Percentiles rank a stretch among this genome's conserved stretches.
Conservation (phyloP, 2,113 vertebrate species). For the Falcunculus frontatus region DNA sequence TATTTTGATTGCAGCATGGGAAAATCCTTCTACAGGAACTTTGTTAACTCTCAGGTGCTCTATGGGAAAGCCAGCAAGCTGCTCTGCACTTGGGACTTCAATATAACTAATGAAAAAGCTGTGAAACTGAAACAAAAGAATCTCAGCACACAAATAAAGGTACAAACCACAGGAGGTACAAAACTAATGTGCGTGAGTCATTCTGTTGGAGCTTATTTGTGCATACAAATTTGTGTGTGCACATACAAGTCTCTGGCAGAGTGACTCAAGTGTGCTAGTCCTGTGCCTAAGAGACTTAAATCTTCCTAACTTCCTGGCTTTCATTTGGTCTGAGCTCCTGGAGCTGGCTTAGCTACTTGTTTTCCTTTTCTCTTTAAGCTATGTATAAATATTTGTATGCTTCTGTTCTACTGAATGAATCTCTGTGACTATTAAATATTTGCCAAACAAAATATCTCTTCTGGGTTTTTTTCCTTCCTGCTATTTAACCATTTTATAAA, state of each 20-base stretch:
- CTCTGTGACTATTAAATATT: neutral
- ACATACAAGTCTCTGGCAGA: neutral
- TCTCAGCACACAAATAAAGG: constrained; percentile 87
- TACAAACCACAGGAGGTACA: constrained; percentile 33
- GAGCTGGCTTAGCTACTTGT: neutral
- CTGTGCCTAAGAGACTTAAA: neutral
- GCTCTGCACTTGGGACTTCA: constrained; percentile 93
- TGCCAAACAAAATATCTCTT: neutral
- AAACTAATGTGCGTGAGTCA: fast-evolving
- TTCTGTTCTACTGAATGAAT: neutral
- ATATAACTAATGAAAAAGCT: constrained; percentile 81
- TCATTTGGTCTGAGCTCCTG: neutral
- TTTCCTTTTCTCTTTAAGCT: neutral
- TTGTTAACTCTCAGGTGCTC: constrained; percentile 60
- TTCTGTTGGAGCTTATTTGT: neutral
- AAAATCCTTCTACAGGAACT: constrained; percentile 83
- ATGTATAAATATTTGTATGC: neutral
- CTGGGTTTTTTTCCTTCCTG: neutral
- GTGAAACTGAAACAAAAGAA: constrained; percentile 87
- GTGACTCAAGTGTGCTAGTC: neutral
- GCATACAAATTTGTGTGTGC: neutral
- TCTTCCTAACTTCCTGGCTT: neutral
- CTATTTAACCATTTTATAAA: neutral
- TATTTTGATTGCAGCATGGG: constrained; percentile 78
- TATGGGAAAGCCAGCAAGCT: constrained; percentile 80